Base-by-base conservation (phyloP, 2,888 invertebrate species). In the Crocallis elinguaria region DNA sequence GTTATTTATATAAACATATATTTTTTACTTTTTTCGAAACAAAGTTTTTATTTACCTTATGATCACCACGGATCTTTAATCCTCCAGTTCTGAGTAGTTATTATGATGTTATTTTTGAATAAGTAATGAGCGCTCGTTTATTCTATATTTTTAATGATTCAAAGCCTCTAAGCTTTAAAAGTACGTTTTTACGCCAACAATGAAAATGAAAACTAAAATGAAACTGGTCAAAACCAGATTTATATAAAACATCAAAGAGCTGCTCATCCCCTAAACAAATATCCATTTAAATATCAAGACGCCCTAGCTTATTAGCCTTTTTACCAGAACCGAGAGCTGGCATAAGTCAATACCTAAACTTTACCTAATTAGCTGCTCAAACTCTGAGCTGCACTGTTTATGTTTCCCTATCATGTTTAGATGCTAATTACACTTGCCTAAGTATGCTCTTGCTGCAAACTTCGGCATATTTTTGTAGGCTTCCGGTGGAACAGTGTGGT, bases 261-360 rank as follows among this genome's bases (percentile, higher is more conserved):
- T 14, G 16, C 43, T 41, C 45, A 62, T 56, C 46, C 39, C 16
- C 12, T 39, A 39, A 45, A 45, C 41, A 51, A 42, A 33, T 45
- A 54, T 12, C 13, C 17, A 48, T 17, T 21, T 33, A 37, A 43
- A 29, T 37, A 32, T 25, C 38, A 21, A 51, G 30, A 9, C 14
- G 39, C 42, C 33, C 37, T 38, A 41, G 27, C n/a, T n/a, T n/a
- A n/a, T n/a, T n/a, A n/a, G n/a, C n/a, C n/a, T 42, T 30, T 11
- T 27, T 30, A 49, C 45, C 12, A 12, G 29, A 39, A 23, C 45
- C 30, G 35, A 7, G 63, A 66, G 59, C 60, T 67, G 70, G 68
- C 66, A 67, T 66, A 69, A 74, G 78, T 77, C 76, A 75, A 82
- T 81, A 77, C 64, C 71, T 73, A 57, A 82, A 80, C 73, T 78